Conservation (phyloP, 2,797 vertebrate species). For the Podarcis lilfordi region DNA sequence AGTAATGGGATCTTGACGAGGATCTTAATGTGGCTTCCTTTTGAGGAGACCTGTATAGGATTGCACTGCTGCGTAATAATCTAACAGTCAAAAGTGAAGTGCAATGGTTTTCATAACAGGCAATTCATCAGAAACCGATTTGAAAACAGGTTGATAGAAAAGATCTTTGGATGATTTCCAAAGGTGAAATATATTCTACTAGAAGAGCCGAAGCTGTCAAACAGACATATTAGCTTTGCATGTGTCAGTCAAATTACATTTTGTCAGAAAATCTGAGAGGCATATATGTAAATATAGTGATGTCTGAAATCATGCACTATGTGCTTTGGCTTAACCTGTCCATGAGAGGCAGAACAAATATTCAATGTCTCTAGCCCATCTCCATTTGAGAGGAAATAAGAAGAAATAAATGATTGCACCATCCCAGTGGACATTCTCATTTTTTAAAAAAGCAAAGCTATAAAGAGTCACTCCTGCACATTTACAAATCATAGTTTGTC, state of each 20-base stretch:
- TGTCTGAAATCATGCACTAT: background rate
- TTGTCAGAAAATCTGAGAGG: slow-evolving; percentile 4
- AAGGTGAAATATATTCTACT: background rate
- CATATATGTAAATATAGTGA: background rate
- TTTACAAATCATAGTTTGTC: background rate
- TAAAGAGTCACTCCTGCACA: background rate
- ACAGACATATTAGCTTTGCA: background rate
- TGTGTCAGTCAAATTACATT: background rate
- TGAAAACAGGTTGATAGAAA: background rate
- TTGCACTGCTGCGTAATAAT: no score
- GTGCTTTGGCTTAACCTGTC: background rate
- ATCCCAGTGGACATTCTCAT: background rate
- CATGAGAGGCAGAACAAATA: background rate
- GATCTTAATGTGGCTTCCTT: no score
- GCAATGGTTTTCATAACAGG: background rate
- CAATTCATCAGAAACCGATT: background rate
- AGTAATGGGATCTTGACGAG: background rate
- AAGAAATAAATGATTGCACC: background rate
- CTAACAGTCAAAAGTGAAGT: background rate
- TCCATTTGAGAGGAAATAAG: background rate
- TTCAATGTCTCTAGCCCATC: background rate
- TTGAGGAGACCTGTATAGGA: no score
- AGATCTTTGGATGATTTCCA: background rate
- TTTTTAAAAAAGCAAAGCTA: no score
- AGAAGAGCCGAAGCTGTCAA: background rate